These are phyloP conservation scores for Phymatocera aterrima DNA, from an alignment of 2,888 invertebrate species.

Conservation along the genomic window DNA sequence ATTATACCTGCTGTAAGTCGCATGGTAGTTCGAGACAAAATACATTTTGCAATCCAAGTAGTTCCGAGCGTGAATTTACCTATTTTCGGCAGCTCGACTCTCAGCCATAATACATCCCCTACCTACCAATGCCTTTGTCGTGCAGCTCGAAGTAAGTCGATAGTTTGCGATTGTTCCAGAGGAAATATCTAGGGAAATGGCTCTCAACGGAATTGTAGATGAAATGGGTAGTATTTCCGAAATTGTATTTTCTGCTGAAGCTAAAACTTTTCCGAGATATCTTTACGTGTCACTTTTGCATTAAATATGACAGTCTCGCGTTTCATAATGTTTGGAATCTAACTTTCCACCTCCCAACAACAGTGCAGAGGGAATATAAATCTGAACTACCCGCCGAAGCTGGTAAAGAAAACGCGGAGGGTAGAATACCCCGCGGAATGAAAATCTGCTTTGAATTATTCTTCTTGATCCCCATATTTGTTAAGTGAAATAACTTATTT, in stretches of 20 bases:
- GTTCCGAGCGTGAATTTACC: not conserved
- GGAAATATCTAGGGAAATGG: not conserved
- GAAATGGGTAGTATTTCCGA: not conserved
- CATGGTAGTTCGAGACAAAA: not conserved
- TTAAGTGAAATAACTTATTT: not conserved
- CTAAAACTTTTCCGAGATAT: not conserved
- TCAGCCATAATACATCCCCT: not conserved
- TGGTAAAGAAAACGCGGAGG: not conserved
- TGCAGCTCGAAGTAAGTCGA: slow-evolving; percentile 15
- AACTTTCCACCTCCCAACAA: not conserved
- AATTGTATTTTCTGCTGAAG: not conserved
- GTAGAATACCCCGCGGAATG: not conserved
- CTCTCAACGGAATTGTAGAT: slow-evolving; percentile 10
- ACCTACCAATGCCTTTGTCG: not conserved
- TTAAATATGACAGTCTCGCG: not conserved
- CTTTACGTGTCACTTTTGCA: not conserved
- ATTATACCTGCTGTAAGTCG: not conserved
- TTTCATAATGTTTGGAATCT: not conserved
- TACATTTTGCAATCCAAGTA: not conserved
- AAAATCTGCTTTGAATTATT: not conserved
- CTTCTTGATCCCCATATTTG: not conserved
- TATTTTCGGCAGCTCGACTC: not conserved
- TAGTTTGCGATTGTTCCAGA: slow-evolving; percentile 6
- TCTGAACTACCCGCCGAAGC: no score
- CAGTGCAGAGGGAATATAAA: not conserved